Evolutionary conservation across 2,888 invertebrate species (phyloP), one percentile per base, ranked within the genome.

Genomic region (Cheilosia urbana): DNA sequence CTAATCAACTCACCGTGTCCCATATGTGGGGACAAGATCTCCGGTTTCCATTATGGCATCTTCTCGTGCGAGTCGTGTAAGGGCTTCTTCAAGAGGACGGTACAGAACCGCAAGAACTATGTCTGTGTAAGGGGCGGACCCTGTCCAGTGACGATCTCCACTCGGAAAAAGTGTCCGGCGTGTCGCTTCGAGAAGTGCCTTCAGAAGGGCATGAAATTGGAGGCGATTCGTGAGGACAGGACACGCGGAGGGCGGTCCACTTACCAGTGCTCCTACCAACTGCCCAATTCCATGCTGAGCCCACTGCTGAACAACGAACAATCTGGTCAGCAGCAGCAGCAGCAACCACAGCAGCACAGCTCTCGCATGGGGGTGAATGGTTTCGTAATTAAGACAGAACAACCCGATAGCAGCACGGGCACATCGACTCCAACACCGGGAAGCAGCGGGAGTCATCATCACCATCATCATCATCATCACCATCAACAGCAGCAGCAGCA

Each of bases 1-100:
- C 94, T 97, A 7, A 97, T 97, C 88, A 97, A 97, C 92, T 97
- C 98, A 88, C 98, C 98, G 0, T 98, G 98, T 90, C 98, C 98
- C 15, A 98, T 98, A 73, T 98, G 98, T 92, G 98, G 97, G 3
- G 98, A 98, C 93, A 97, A 98, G 91, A 98, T 98, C 91, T 97
- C 97, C 88, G 98, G 99, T 34, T 99, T 98, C 93, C 99, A 99
- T 93, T 99, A 99, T 92, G 99, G 99, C 13, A 98, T 98, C 89
- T 98, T 98, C 93, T 98, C 98, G 13, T 99, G 99, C 93, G 99
- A 99, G 91, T 98, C 98, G 21, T 99, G 99, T 93, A 99, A 99
- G 93, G 98, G 98, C 2, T 99, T 99, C 93, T 99, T 99, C 93
- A 99, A 99, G 93, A 94, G 99, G 83, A 99, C 98, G 21, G 98